Percentiles rank a stretch among this genome's conserved stretches.
These are phyloP conservation scores for Danio jaintianensis DNA, from an alignment of 2,797 vertebrate genomes.

Conservation along the genomic window DNA sequence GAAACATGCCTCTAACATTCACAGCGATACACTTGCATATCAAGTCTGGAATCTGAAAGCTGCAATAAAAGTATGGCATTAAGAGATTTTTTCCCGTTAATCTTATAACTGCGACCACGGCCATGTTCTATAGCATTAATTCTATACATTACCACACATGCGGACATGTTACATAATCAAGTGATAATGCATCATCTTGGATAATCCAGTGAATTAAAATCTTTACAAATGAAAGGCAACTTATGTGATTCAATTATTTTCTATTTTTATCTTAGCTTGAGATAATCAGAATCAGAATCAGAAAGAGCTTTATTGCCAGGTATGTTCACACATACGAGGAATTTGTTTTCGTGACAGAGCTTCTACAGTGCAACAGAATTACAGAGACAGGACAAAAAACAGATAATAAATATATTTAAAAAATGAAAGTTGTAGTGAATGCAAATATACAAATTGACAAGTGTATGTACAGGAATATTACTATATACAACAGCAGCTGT, in stretches of 20 bases:
- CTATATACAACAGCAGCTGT: too few relatives aligned
- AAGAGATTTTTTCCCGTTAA: not conserved
- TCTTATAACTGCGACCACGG: not conserved
- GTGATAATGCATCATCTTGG: not conserved
- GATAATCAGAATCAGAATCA: not conserved
- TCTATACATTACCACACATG: not conserved
- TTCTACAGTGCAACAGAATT: too few relatives aligned
- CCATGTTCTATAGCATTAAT: not conserved
- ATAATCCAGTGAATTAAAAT: not conserved
- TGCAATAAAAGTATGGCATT: slow-evolving; percentile 17
- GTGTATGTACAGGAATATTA: too few relatives aligned
- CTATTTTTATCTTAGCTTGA: not conserved
- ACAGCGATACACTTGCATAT: slow-evolving; percentile 25
- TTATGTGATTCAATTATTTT: not conserved
- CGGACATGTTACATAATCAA: not conserved
- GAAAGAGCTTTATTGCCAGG: too few relatives aligned
- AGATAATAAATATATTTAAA: too few relatives aligned
- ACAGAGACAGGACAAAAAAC: too few relatives aligned
- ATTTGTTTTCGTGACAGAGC: too few relatives aligned
- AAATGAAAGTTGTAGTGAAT: too few relatives aligned
- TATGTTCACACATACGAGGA: too few relatives aligned
- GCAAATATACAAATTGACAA: too few relatives aligned
- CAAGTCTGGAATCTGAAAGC: slow-evolving; percentile 32
- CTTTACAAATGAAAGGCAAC: not conserved
- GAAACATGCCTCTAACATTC: slow-evolving; percentile 46